A percentile compares a stretch with the other conserved stretches of the same genome.
Conservation (phyloP, 53 echinoderm and acorn worm genomes). For the Actinopyga echinites region DNA sequence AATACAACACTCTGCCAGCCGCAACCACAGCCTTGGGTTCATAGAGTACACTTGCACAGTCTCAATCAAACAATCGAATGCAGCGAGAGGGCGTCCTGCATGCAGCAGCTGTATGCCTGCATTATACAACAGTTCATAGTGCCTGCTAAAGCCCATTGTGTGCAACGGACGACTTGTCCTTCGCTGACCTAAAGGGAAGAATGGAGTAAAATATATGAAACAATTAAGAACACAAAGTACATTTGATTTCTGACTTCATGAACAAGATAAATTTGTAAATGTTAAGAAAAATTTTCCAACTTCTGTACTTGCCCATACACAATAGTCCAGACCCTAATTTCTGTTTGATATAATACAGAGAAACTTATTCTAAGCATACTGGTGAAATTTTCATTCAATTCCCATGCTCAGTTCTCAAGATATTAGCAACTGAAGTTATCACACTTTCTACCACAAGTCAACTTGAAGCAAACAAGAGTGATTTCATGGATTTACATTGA, state of each 20-base stretch:
- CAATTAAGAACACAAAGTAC: not conserved
- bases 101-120: conserved; percentile 89
- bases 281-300: not conserved
- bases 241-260: not conserved
- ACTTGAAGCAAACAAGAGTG: no score
- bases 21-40: conserved; percentile 90
- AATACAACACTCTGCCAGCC: conserved; percentile 98
- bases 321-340: no score
- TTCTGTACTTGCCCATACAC: not conserved
- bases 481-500: no score
- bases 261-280: no score
- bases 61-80: conserved; percentile 96
- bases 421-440: no score
- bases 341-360: no score
- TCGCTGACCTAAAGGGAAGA: conserved; percentile 50
- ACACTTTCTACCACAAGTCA: no score
- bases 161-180: conserved; percentile 79
- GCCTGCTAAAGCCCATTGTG: conserved; percentile 84
- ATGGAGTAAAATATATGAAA: not conserved
- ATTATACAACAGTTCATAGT: conserved; percentile 93
- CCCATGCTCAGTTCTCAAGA: no score
- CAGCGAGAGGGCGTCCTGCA: conserved; percentile 88
- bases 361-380: no score
- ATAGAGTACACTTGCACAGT: conserved; percentile 94
- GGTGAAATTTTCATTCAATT: no score